Evolutionary conservation across 2,888 invertebrate genomes (phyloP), one percentile per base, ranked within the genome.

Genomic region (Ecliptopera silaceata): DNA sequence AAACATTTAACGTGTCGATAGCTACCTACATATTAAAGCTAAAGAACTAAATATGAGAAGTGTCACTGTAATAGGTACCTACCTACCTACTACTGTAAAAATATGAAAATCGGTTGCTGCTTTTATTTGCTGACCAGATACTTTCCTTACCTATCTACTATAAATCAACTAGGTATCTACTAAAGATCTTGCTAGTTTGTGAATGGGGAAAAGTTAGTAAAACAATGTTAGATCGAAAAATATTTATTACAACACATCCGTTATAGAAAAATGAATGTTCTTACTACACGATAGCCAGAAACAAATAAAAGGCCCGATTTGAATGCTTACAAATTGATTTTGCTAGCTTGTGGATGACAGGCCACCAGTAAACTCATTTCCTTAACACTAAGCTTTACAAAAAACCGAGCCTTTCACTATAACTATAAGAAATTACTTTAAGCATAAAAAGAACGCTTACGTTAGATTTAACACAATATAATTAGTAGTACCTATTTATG

Each of bases 161-260:
- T n/a, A n/a, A n/a, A n/a, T n/a, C n/a, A n/a, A n/a, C n/a, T n/a
- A n/a, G n/a, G n/a, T n/a, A n/a, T n/a, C n/a, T n/a, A n/a, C n/a
- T n/a, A n/a, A n/a, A n/a, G n/a, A n/a, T n/a, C n/a, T n/a, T n/a
- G n/a, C n/a, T n/a, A n/a, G n/a, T n/a, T n/a, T n/a, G n/a, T n/a
- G n/a, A n/a, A n/a, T 5, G 22, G 22, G 22, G 22, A 3, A 5
- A 22, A 22, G 22, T 22, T 4, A 31, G 4, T 2, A 51, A 51
- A 44, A 32, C n/a, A 47, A 2, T 17, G 26, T 8, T 34, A 41
- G 45, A 46, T 45, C 45, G 41, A 56, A 57, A 57, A 44, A 52
- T 47, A 57, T 57, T 57, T 57, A 52, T 57, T 53, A 47, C 17
- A 47, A 34, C 29, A 43, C 44, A 55, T 55, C 29, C 8, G n/a